Evolutionary conservation across 1,140 invertebrate genomes (phyloP).

Genomic region (Cydia fagiglandana): DNA sequence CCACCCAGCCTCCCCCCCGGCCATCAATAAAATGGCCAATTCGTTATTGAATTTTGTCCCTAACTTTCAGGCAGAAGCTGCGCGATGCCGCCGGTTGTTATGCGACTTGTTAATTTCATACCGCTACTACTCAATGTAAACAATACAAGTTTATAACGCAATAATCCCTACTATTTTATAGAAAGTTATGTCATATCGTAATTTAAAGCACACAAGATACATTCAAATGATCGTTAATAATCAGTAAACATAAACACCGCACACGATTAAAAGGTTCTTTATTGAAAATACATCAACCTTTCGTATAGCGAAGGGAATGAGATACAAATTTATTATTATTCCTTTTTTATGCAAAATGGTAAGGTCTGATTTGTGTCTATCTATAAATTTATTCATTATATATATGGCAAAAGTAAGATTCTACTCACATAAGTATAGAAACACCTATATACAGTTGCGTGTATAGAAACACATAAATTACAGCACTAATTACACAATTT

Average conservation of each 20-base stretch:
- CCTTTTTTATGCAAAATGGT: slow-evolving; percentile 69
- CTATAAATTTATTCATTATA: slow-evolving; percentile 58
- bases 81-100: slow-evolving; percentile 75
- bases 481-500: slow-evolving; percentile 80
- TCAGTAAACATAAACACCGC: slow-evolving; percentile 65
- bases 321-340: slow-evolving; percentile 63
- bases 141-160: slow-evolving; percentile 59
- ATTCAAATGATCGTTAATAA: slow-evolving; percentile 51
- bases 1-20: slow-evolving; percentile 76
- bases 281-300: slow-evolving; percentile 51
- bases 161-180: slow-evolving; percentile 54
- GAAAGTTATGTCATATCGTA: slow-evolving; percentile 76
- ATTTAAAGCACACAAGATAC: slow-evolving; percentile 55
- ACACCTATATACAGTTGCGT: slow-evolving; percentile 72
- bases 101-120: slow-evolving; percentile 63
- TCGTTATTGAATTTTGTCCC: slow-evolving; percentile 78
- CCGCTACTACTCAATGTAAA: slow-evolving; percentile 67
- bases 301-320: slow-evolving; percentile 55
- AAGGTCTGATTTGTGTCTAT: slow-evolving; percentile 68
- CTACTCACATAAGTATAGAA: slow-evolving; percentile 77
- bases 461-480: slow-evolving; percentile 78
- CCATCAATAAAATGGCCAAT: slow-evolving; percentile 80
- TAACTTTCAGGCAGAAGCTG: slow-evolving; percentile 68
- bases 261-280: slow-evolving; percentile 48
- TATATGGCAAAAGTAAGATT: slow-evolving; percentile 68